A percentile compares a stretch with the other conserved stretches of the same genome.
These are phyloP conservation scores for Micrasema longulum DNA, from an alignment of 1,140 invertebrate genomes.

Conservation along the genomic window DNA sequence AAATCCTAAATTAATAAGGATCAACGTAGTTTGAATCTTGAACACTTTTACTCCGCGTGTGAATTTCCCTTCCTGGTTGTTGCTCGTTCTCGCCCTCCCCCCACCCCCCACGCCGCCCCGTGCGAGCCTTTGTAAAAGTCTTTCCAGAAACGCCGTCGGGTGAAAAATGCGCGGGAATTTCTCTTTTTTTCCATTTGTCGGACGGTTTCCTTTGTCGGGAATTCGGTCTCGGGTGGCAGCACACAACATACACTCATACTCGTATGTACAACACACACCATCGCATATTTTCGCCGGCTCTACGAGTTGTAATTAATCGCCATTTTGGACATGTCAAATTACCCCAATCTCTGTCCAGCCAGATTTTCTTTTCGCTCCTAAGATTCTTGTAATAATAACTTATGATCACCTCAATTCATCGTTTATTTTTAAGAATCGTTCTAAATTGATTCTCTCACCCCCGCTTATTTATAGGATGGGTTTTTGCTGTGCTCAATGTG, in stretches of 20 bases:
- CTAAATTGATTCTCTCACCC: too few relatives aligned
- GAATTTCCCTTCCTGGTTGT: slow-evolving; percentile 3
- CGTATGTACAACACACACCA: neutral
- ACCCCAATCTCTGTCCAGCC: neutral
- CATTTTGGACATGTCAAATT: neutral
- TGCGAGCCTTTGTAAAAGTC: neutral
- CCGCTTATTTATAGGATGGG: too few relatives aligned
- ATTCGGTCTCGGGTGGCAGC: slow-evolving; percentile 26
- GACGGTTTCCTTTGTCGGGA: slow-evolving; percentile 31
- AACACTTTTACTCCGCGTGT: neutral
- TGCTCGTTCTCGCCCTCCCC: too few relatives aligned
- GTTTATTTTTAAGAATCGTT: too few relatives aligned
- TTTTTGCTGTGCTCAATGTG: too few relatives aligned
- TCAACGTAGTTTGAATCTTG: too few relatives aligned
- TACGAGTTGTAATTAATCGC: neutral
- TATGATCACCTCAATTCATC: too few relatives aligned
- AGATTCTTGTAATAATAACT: too few relatives aligned
- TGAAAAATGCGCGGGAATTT: slow-evolving; percentile 31
- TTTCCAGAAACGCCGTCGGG: slow-evolving; percentile 32
- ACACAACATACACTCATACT: too few relatives aligned
- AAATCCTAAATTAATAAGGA: too few relatives aligned
- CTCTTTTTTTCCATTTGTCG: slow-evolving; percentile 29
- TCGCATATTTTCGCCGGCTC: neutral
- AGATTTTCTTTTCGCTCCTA: too few relatives aligned
- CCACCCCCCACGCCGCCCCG: too few relatives aligned